Percentiles rank a stretch among this genome's conserved stretches.
Evolutionary conservation across 2,888 invertebrate genomes (phyloP).

Genomic region (Balanococcus diminutus): DNA sequence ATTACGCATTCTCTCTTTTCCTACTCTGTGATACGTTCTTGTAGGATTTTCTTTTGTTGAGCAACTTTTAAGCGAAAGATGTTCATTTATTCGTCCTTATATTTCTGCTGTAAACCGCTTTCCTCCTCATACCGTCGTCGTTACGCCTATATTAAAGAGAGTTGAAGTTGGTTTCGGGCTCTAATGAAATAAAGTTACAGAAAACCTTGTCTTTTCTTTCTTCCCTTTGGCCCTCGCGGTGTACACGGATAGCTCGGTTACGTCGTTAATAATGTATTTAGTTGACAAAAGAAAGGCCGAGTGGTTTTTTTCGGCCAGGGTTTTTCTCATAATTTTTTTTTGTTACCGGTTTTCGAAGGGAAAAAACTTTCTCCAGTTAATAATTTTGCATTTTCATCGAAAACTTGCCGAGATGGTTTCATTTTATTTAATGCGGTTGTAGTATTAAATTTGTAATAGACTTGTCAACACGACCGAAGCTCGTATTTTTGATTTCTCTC

Average conservation of each 20-base stretch:
- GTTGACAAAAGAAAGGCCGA: slow-evolving; percentile 40
- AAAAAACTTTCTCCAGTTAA: slow-evolving; percentile 26
- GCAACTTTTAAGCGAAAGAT: slow-evolving; percentile 49
- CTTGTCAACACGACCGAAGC: neutral
- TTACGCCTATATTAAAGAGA: slow-evolving; percentile 35
- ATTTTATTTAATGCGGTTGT: slow-evolving; percentile 12
- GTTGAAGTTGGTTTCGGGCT: slow-evolving; percentile 36
- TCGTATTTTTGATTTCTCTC: slow-evolving; percentile 16
- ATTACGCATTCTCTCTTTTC: slow-evolving; percentile 50
- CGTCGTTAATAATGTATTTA: slow-evolving; percentile 42
- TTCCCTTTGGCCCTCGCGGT: neutral
- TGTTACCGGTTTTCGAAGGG: neutral
- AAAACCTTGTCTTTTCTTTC: slow-evolving; percentile 35
- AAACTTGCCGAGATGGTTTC: slow-evolving; percentile 13
- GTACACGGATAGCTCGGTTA: slow-evolving; percentile 26
- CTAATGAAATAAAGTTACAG: slow-evolving; percentile 40
- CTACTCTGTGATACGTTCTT: slow-evolving; percentile 47
- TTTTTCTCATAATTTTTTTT: neutral
- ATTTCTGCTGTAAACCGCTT: slow-evolving; percentile 35
- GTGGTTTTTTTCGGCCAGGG: slow-evolving; percentile 2
- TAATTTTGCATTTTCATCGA: slow-evolving; percentile 40
- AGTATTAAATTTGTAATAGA: slow-evolving; percentile 14
- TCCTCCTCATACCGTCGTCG: neutral
- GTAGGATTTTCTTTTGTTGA: slow-evolving; percentile 47
- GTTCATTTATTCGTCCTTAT: slow-evolving; percentile 47